Conservation (phyloP, 2,888 invertebrate genomes). For the Papilio gigon region DNA sequence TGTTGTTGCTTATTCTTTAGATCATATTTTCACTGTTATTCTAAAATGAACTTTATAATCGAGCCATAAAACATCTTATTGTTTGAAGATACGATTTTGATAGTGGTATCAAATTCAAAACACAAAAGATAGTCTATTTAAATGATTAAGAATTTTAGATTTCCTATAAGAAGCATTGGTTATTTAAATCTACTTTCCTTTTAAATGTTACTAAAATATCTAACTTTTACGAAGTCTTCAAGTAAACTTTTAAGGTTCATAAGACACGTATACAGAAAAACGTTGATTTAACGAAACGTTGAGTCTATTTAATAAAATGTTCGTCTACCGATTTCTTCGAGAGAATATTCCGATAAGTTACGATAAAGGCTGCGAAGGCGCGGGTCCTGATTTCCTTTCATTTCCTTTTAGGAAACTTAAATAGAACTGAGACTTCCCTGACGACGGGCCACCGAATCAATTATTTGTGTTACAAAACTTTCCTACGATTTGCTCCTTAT, state of each 20-base stretch:
- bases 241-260: slow-evolving; percentile 12
- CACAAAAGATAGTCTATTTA: not conserved
- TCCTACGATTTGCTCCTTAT: slow-evolving; percentile 67
- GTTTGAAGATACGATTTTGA: not conserved
- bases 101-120: not conserved
- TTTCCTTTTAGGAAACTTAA: slow-evolving; percentile 82
- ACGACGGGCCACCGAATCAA: slow-evolving; percentile 78
- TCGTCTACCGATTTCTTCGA: slow-evolving; percentile 60
- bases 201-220: not conserved
- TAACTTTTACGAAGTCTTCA: not conserved
- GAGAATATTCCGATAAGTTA: slow-evolving; percentile 76
- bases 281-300: slow-evolving; percentile 60
- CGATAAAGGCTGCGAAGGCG: slow-evolving; percentile 75
- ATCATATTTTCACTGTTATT: not conserved
- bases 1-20: slow-evolving; percentile 26
- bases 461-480: slow-evolving; percentile 78
- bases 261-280: slow-evolving; percentile 49
- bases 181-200: not conserved
- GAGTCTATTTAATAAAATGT: slow-evolving; percentile 67
- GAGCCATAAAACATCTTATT: not conserved
- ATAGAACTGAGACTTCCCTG: slow-evolving; percentile 80
- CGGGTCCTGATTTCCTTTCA: slow-evolving; percentile 80
- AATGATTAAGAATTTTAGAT: not conserved
- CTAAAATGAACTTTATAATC: not conserved
- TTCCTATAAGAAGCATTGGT: not conserved